Percentiles rank a stretch among this genome's conserved stretches.
Conservation (phyloP, 2,888 invertebrate species). For the Mesochorus sp. region DNA sequence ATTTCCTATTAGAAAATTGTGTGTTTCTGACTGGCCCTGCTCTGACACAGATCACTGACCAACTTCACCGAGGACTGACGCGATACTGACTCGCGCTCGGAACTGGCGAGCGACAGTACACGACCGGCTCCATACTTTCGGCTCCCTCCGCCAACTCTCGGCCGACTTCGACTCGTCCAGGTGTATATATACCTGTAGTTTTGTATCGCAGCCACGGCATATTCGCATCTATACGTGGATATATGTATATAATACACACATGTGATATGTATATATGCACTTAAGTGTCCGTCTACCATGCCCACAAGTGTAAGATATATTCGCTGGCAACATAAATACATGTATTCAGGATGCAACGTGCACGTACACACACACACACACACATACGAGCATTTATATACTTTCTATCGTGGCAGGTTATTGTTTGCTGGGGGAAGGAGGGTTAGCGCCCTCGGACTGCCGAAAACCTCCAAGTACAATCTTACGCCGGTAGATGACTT, state of each 20-base stretch:
- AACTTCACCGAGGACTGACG: constrained; percentile 76
- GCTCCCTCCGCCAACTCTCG: constrained; percentile 66
- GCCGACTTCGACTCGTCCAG: constrained; percentile 32
- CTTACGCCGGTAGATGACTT: neutral
- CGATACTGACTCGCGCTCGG: constrained; percentile 75
- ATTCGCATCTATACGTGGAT: neutral
- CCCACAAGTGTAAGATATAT: neutral
- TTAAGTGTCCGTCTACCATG: too few species aligned
- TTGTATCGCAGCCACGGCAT: neutral
- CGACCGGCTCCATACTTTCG: constrained; percentile 71
- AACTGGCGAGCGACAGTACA: constrained; percentile 67
- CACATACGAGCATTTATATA: neutral
- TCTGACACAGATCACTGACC: constrained; percentile 78
- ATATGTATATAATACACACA: constrained; percentile 25
- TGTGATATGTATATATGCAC: constrained; percentile 17
- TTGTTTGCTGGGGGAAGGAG: neutral
- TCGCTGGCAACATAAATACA: neutral
- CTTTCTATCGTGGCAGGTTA: neutral
- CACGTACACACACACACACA: neutral
- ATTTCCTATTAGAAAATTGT: neutral
- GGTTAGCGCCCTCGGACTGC: neutral
- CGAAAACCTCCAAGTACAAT: neutral
- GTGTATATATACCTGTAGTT: constrained; percentile 19
- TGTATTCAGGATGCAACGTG: neutral
- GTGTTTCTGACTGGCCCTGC: constrained; percentile 69